phyloP scores from a whole-genome alignment of 1,140 invertebrate genomes.

The Parapsyche elsis region DNA sequence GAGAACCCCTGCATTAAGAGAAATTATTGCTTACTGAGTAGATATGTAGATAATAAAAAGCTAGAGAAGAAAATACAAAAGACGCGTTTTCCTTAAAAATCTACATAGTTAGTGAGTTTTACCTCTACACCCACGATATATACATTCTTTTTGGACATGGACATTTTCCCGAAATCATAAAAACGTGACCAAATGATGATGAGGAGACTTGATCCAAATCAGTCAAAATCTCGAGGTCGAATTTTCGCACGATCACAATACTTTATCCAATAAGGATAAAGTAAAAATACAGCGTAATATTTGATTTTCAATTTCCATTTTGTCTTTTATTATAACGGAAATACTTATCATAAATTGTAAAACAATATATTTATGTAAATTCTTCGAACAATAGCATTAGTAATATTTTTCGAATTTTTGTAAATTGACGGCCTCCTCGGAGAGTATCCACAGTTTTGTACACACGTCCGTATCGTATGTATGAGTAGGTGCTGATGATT shows the following conservation, averaged over 20 bases:
- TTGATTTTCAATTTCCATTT: neutral
- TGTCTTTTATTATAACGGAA: neutral
- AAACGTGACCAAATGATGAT: no score
- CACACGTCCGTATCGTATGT: conserved; percentile 76
- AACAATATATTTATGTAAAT: neutral
- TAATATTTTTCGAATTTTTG: conserved; percentile 55
- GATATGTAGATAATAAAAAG: no score
- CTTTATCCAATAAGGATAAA: no score
- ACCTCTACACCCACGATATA: no score
- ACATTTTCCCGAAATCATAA: no score
- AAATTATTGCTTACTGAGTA: no score
- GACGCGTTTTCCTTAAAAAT: no score
- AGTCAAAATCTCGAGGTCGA: no score
- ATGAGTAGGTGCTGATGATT: conserved; percentile 69
- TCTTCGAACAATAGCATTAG: neutral
- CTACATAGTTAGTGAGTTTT: no score
- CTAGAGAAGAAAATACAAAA: no score
- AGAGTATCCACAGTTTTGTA: conserved; percentile 86
- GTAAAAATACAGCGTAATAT: neutral
- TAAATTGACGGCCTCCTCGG: conserved; percentile 76
- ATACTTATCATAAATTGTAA: neutral
- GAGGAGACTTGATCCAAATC: conserved; percentile 49
- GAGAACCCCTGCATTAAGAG: no score
- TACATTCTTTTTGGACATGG: no score
- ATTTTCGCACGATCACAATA: neutral